Base-by-base conservation (phyloP, 2,797 vertebrate species). In the Channa striata region DNA sequence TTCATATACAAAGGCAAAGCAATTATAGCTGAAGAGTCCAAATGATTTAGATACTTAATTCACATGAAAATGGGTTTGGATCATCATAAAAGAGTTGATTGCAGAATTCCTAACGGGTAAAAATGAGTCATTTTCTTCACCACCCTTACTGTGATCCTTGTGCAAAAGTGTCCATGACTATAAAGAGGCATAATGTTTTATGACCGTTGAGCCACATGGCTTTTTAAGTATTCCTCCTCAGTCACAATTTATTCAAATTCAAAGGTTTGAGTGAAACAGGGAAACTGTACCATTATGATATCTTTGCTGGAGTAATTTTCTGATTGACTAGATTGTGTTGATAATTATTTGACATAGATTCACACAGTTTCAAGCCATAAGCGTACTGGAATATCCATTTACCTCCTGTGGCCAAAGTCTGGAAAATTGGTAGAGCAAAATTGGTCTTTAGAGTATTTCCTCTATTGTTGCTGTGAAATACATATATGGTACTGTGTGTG, bases 1-100 rank as follows among this genome's bases (percentile, higher is more conserved):
- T 89, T 86, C 85, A 78, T 84, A 91, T 64, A 90, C 80, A 91
- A 91, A 92, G 84, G 86, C 87, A 92, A 88, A 88, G 86, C 89
- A 87, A 90, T 91, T 91, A 90, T 74, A 85, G 78, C 72, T 79
- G 68, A 85, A 82, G 80, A 87, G 78, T 83, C 78, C 83, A 89
- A 88, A 87, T 86, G 82, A 89, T 89, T 90, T 79, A 76, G 81
- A 88, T 76, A 76, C 79, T 89, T 90, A 86, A 89, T 90, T 87
- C 72, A 81, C 64, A 78, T 80, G 59, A 72, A 88, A 87, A 87
- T 77, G 82, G 74, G 60, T 84, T 77, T 4, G 17, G 69, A 85
- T 85, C 70, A 64, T 88, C 81, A 87, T 85, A 89, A 90, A 86
- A 71, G 81, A 83, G 81, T 76, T 92, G 91, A 93, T 92, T 92